These are phyloP conservation scores for Stegana nigrithorax DNA, from an alignment of 2,888 invertebrate genomes.

Conservation along the genomic window DNA sequence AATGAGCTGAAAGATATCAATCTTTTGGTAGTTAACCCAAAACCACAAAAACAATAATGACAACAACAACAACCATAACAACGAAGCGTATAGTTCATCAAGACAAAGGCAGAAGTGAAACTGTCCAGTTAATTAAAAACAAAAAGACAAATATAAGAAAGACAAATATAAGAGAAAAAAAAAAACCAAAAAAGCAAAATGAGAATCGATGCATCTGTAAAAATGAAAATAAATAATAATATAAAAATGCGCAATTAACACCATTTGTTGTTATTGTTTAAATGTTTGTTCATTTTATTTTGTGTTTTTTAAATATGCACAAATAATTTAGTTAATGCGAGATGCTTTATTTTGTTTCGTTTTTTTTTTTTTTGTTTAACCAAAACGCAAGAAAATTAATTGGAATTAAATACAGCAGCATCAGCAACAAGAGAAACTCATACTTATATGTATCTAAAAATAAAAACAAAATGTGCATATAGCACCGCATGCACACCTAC, in stretches of 20 bases:
- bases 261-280: background rate
- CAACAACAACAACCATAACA: constrained; percentile 24
- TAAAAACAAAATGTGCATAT: constrained; percentile 18
- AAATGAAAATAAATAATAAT: no score
- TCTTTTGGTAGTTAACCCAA: constrained; percentile 59
- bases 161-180: constrained; percentile 17
- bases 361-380: background rate
- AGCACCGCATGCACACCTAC: background rate
- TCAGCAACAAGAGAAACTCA: no score
- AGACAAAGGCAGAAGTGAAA: constrained; percentile 22
- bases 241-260: constrained; percentile 24
- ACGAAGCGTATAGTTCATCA: constrained; percentile 18
- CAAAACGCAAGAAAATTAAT: constrained; percentile 39
- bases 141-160: constrained; percentile 4
- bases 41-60: constrained; percentile 35
- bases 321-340: background rate
- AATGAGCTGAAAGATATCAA: constrained; percentile 61
- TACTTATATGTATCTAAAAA: constrained; percentile 33
- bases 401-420: constrained; percentile 39
- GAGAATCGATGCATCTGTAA: no score
- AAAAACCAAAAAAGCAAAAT: no score
- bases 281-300: no score
- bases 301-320: background rate
- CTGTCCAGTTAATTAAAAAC: constrained; percentile 57
- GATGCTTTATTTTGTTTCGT: background rate